Conservation (phyloP, 2,888 invertebrate species). For the Drosophila pseudotakahashii region DNA sequence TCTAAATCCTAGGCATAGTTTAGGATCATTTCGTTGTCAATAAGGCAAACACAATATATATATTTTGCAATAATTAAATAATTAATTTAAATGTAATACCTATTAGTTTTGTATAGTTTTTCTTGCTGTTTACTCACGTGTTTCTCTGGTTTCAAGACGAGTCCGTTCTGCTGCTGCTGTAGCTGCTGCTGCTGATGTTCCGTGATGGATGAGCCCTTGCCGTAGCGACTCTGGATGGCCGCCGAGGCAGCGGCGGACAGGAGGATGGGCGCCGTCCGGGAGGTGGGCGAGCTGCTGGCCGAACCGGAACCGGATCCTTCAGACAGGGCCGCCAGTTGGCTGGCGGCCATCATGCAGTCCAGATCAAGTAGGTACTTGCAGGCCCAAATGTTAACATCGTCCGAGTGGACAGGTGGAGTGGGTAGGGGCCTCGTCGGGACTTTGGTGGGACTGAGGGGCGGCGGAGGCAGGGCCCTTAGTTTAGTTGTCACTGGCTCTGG, state of each 20-base stretch:
- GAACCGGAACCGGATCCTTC: slow-evolving; percentile 36
- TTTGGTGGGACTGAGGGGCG: slow-evolving; percentile 49
- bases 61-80: too few relatives aligned
- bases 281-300: slow-evolving; percentile 66
- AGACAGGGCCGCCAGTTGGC: slow-evolving; percentile 50
- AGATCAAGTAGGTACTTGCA: slow-evolving; percentile 84
- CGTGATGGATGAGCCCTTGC: slow-evolving; percentile 55
- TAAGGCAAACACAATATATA: too few relatives aligned
- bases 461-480: slow-evolving; percentile 75
- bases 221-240: slow-evolving; percentile 78
- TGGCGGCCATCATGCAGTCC: slow-evolving; percentile 83
- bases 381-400: slow-evolving; percentile 84
- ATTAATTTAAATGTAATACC: too few relatives aligned
- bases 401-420: slow-evolving; percentile 50
- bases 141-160: slow-evolving; percentile 83
- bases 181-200: slow-evolving; percentile 39
- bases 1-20: too few relatives aligned
- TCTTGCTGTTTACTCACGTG: slow-evolving; percentile 74
- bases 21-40: too few relatives aligned
- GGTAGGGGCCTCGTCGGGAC: slow-evolving; percentile 1
- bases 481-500: slow-evolving; percentile 77
- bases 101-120: too few relatives aligned
- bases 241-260: slow-evolving; percentile 81
- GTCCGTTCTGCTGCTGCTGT: slow-evolving; percentile 61
- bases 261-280: slow-evolving; percentile 76